phyloP scores from a whole-genome alignment of 2,888 invertebrate species.

The Noctua fimbriata region DNA sequence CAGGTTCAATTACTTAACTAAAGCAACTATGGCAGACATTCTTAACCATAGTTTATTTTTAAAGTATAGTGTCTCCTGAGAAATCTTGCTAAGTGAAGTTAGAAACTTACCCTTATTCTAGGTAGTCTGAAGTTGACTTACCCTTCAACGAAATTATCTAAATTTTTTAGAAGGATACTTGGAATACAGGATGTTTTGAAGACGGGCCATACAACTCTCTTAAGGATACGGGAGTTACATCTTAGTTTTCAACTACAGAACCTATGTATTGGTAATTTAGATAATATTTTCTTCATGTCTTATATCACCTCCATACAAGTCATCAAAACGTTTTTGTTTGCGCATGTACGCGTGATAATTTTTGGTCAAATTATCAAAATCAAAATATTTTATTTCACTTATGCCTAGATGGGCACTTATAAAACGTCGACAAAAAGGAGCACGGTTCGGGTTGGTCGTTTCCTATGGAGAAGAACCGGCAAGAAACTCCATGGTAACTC shows the following conservation, averaged over 20 bases:
- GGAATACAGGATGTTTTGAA: background rate
- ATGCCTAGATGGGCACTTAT: too few species aligned
- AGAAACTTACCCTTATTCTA: background rate
- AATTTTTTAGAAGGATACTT: background rate
- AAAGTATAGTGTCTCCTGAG: conserved; percentile 28
- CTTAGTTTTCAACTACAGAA: background rate
- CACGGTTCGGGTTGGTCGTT: too few species aligned
- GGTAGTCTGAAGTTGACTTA: background rate
- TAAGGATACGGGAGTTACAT: background rate
- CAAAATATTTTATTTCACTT: too few species aligned
- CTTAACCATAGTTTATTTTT: background rate
- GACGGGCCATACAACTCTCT: background rate
- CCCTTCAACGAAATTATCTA: background rate
- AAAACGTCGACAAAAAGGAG: too few species aligned
- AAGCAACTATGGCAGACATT: background rate
- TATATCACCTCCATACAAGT: background rate
- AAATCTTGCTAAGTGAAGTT: conserved; percentile 21
- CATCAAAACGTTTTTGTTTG: background rate
- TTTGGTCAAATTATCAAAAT: too few species aligned
- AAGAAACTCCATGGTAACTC: too few species aligned
- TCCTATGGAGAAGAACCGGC: too few species aligned
- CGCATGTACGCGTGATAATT: background rate
- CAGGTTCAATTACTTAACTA: conserved; percentile 8
- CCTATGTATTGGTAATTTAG: background rate
- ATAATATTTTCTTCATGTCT: background rate